Evolutionary conservation across 1,140 invertebrate genomes (phyloP).

Genomic region (Ruditapes philippinarum): DNA sequence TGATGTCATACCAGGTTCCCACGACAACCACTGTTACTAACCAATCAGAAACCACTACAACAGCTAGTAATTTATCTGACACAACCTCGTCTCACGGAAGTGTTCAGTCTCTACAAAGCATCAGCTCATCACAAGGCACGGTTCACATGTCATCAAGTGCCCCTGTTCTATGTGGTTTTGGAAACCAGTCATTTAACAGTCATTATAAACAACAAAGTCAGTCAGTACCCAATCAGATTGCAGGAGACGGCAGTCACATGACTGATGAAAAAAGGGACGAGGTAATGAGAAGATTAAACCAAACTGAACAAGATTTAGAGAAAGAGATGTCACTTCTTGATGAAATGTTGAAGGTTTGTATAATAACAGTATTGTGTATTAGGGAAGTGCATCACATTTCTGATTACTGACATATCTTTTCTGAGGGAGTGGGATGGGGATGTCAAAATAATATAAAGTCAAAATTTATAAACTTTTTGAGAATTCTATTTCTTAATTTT

Average conservation of each 20-base stretch:
- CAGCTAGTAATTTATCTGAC: conserved; percentile 47
- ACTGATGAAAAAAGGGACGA: conserved; percentile 63
- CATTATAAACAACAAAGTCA: conserved; percentile 37
- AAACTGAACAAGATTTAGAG: conserved; percentile 78
- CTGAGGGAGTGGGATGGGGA: too few relatives aligned
- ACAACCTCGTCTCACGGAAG: conserved; percentile 58
- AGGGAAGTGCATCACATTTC: too few relatives aligned
- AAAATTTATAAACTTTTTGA: too few relatives aligned
- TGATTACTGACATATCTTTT: too few relatives aligned
- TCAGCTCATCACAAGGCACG: conserved; percentile 13
- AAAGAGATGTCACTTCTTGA: conserved; percentile 82
- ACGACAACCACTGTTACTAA: conserved; percentile 31
- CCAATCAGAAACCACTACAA: conserved; percentile 52
- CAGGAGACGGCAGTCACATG: conserved; percentile 57
- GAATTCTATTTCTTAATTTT: too few relatives aligned
- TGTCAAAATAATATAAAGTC: too few relatives aligned
- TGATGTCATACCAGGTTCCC: conserved; percentile 66
- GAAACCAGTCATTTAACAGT: conserved; percentile 41
- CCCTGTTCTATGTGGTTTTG: conserved; percentile 70
- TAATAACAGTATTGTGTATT: background rate
- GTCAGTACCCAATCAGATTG: conserved; percentile 71
- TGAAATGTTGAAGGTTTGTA: conserved; percentile 80
- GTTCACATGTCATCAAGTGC: conserved; percentile 74
- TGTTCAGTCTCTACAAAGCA: conserved; percentile 37
- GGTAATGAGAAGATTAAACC: conserved; percentile 76